Base-by-base conservation (phyloP, 2,113 vertebrate species). In the Brachyhypopomus occidentalis region DNA sequence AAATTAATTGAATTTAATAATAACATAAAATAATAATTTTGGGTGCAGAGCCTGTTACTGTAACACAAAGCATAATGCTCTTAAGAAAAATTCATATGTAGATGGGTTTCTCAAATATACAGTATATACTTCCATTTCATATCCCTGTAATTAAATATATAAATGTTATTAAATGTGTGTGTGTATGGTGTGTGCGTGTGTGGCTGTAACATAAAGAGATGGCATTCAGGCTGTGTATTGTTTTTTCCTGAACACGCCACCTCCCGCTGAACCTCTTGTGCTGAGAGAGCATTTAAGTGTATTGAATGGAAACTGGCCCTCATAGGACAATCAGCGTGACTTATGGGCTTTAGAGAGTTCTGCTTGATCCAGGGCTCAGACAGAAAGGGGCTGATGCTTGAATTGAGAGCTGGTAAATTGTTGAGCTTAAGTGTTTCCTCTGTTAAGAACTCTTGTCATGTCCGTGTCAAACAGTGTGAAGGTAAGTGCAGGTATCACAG, bases 321-420 rank as follows among this genome's bases (percentile, higher is more conserved):
- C 14, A 66, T 66, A 66, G 4, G 30, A 30, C 27, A 66, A 66
- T 66, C 63, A 34, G 63, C 30, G 63, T 66, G 63, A 66, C 63
- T 66, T 66, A 66, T 66, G 63, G 63, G 63, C 14, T 66, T 66
- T 25, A 66, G 63, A 66, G 27, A 66, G 27, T 17, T 66, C 63
- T 30, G 63, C 25, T 66, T 25, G 63, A 30, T 16, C 25, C 30
- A 30, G 64, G 30, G 64, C 64, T 67, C 30, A 20, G 64, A 14
- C 30, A 67, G 16, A 36, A 67, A 67, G 20, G 27, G 17, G 64
- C 30, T 34, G 36, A 20, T 36, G 30, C 64, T 19, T 67, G 17
- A 67, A 67, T 2, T 20, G 36, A 36, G 64, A 66, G 45, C 45
- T 52, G 12, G 0, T 12, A 66, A 30, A 27, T 20, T 25, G 62